Evolutionary conservation across 2,888 invertebrate genomes (phyloP).

Genomic region (Sphaerophoria taeniata): DNA sequence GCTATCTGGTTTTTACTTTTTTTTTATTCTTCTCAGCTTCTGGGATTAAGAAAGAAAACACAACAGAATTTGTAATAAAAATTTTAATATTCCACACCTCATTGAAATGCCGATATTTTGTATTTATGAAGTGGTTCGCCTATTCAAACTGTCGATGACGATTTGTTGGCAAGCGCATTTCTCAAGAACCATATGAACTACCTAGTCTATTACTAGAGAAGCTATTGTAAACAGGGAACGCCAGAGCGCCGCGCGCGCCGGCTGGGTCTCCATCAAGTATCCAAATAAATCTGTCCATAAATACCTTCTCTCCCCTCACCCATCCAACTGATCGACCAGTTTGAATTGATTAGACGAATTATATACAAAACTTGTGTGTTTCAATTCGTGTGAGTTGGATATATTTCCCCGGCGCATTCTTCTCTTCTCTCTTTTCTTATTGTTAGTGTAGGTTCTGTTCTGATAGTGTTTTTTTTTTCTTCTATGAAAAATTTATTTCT

Average conservation of each 20-base stretch:
- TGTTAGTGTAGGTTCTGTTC: slow-evolving; percentile 34
- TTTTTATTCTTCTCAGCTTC: not conserved
- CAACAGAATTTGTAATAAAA: slow-evolving; percentile 37
- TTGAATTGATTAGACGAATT: slow-evolving; percentile 64
- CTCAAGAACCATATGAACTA: not conserved
- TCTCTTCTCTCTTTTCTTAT: not conserved
- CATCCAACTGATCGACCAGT: slow-evolving; percentile 51
- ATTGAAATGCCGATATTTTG: slow-evolving; percentile 51
- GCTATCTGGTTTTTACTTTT: not conserved
- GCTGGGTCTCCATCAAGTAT: slow-evolving; percentile 16
- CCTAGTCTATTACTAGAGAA: not conserved
- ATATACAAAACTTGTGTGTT: slow-evolving; percentile 39
- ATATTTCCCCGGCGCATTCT: not conserved
- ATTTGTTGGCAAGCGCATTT: slow-evolving; percentile 9
- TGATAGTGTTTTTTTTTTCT: slow-evolving; percentile 18
- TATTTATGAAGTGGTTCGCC: slow-evolving; percentile 48
- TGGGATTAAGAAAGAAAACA: slow-evolving; percentile 5
- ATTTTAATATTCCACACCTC: slow-evolving; percentile 37
- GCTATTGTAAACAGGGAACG: too few species aligned
- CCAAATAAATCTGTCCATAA: slow-evolving; percentile 52
- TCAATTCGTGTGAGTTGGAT: slow-evolving; percentile 40
- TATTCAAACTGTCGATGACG: slow-evolving; percentile 1
- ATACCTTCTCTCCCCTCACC: slow-evolving; percentile 33
- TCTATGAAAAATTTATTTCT: not conserved
- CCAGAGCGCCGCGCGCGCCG: not conserved